Conservation (phyloP, 2,113 vertebrate species). For the Tringa solitaria region DNA sequence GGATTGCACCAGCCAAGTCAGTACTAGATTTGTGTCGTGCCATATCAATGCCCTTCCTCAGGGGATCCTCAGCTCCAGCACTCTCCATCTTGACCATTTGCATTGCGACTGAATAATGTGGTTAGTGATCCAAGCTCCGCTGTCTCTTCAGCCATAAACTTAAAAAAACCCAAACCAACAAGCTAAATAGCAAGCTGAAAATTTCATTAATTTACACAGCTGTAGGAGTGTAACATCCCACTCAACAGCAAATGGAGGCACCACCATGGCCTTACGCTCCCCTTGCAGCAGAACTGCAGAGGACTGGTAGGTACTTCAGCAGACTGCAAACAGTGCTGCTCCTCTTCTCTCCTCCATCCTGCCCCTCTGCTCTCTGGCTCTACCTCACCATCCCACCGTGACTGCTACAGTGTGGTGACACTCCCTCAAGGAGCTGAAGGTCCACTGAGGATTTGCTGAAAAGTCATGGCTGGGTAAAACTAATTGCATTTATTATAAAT, state of each 20-base stretch:
- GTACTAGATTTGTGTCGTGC: fast-evolving
- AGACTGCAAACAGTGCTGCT: neutral
- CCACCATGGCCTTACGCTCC: neutral
- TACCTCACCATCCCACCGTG: neutral
- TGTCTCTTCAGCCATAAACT: neutral
- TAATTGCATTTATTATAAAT: neutral
- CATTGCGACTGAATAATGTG: too few relatives aligned
- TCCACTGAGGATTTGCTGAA: neutral
- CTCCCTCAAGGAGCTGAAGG: neutral
- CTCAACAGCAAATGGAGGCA: neutral
- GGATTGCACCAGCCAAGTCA: neutral
- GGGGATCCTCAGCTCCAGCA: neutral
- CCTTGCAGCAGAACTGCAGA: neutral
- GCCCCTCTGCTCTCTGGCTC: neutral
- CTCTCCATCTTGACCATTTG: neutral
- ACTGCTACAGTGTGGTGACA: neutral
- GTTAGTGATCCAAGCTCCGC: neutral
- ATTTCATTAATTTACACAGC: neutral
- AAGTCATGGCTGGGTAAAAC: neutral
- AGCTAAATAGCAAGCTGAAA: neutral
- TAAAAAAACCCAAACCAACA: neutral
- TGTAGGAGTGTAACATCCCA: neutral
- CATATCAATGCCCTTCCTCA: neutral
- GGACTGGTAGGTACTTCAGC: neutral
- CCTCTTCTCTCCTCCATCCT: neutral